Base-by-base conservation (phyloP, 2,113 vertebrate species). In the Laticauda laticaudata region DNA sequence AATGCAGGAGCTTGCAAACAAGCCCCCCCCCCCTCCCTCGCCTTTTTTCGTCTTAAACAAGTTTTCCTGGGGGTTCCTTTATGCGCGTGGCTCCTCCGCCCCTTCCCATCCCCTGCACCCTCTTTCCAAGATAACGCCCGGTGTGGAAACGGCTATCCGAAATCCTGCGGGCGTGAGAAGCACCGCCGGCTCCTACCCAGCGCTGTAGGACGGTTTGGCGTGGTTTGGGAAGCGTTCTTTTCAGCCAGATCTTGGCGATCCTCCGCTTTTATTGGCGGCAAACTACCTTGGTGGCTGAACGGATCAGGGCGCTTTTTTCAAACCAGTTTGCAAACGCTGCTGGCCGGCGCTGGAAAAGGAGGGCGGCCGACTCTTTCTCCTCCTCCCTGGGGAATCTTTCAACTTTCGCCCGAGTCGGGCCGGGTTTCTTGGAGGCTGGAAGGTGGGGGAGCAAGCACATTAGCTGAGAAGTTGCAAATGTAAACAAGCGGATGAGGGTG, bases 361-460 rank as follows among this genome's bases (percentile, higher is more conserved):
- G 21, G 24, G 1, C 14, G 34, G 2, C 8, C 2, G 29, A 14
- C 8, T 0, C 21, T 34, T 1, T 9, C 20, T 14, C 23, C 5
- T 29, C 7, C 48, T 29, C 12, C 48, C 24, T 11, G 23, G 14
- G 29, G 20, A 57, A 55, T 59, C 53, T 59, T 56, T 24, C 81
- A 94, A 97, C 64, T 96, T 95, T 87, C 88, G 29, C 90, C 21
- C 59, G 15, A 81, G 69, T 81, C 15, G 34, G 69, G 34, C 69
- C 15, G 75, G 15, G 18, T 43, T 81, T 81, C 75, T 9, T 39
- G 1, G 64, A 34, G 64, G 64, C 15, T 34, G 69, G 69, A 39
- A 18, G 69, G 69, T 39, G 18, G 34, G 34, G 69, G 39, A 9
- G 34, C 15, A 39, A 21, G 18, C 75, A 20, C n/a, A 2, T 81